phyloP scores from a whole-genome alignment of 2,797 vertebrate species.

The Peromyscus nudipes region DNA sequence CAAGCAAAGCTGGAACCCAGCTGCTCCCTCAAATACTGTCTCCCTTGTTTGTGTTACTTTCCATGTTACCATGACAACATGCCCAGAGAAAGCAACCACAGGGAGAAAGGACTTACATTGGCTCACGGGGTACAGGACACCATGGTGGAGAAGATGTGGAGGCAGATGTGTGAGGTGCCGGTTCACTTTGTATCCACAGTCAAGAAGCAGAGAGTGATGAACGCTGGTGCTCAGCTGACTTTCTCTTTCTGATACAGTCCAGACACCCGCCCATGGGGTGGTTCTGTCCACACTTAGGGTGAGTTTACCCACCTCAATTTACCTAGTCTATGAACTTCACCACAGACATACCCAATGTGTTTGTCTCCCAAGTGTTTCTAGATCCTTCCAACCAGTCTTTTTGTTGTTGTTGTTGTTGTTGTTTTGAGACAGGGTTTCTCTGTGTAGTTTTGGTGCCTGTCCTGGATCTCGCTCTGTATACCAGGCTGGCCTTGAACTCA shows the following conservation, averaged over 20 bases:
- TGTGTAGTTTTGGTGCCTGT: no score
- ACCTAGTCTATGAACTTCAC: neutral
- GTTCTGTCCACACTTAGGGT: neutral
- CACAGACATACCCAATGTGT: neutral
- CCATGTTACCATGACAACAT: no score
- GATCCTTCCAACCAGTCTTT: neutral
- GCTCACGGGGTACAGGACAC: neutral
- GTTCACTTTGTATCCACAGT: neutral
- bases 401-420: no score
- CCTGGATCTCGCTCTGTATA: no score
- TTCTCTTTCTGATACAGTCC: neutral
- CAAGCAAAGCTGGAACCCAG: constrained; percentile 21
- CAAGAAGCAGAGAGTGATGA: neutral
- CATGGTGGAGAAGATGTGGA: neutral
- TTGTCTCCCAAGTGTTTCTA: neutral
- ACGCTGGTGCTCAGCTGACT: neutral
- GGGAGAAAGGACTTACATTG: no score
- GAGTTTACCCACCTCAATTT: neutral
- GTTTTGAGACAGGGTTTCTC: no score
- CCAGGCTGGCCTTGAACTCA: no score
- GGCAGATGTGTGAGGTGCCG: neutral
- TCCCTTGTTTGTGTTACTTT: neutral
- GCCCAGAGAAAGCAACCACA: no score
- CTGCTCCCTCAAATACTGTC: neutral
- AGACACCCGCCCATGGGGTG: neutral